phyloP scores from a whole-genome alignment of 2,888 invertebrate genomes.

The Lypha dubia region DNA sequence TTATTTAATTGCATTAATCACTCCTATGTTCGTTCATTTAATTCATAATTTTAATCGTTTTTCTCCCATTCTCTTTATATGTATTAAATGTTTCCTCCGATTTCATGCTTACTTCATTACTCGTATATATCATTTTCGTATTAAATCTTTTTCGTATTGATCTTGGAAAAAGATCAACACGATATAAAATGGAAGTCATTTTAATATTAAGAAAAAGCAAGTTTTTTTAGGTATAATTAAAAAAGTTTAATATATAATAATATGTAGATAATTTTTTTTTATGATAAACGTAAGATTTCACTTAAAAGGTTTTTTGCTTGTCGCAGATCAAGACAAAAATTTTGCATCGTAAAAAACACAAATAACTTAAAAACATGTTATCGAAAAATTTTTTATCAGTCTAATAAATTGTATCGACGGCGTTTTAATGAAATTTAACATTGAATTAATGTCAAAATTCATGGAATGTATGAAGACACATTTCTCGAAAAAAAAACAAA shows the following conservation, averaged over 20 bases:
- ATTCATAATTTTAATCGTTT: conserved; percentile 40
- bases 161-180: conserved; percentile 6
- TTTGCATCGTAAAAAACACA: too few species aligned
- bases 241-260: background rate
- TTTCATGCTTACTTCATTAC: conserved; percentile 68
- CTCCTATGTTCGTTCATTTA: conserved; percentile 24
- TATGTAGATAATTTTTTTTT: background rate
- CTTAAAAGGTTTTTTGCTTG: too few species aligned
- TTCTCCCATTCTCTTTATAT: conserved; percentile 39
- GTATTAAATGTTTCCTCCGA: conserved; percentile 46
- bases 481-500: too few species aligned
- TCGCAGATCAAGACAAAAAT: too few species aligned
- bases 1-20: conserved; percentile 15
- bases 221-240: conserved; percentile 1
- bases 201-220: conserved; percentile 38
- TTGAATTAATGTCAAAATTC: too few species aligned
- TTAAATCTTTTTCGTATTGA: conserved; percentile 39
- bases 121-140: conserved; percentile 56
- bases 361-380: too few species aligned
- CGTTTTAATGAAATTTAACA: too few species aligned
- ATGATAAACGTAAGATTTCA: too few species aligned
- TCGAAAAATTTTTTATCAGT: too few species aligned
- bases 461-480: too few species aligned
- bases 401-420: too few species aligned
- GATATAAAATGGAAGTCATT: conserved; percentile 40